Base-by-base conservation (phyloP, 2,888 invertebrate genomes). In the Halocaridina rubra region DNA sequence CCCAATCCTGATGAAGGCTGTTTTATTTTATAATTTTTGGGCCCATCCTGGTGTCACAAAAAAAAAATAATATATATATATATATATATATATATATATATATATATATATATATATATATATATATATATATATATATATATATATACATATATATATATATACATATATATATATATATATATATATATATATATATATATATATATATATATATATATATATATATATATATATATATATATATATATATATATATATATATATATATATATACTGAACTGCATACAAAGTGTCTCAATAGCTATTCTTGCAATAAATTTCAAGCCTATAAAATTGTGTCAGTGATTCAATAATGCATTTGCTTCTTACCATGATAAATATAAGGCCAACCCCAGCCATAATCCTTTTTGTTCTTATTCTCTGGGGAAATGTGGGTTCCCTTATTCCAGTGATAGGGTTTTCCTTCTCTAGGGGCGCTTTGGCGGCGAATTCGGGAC, bases 281-380 rank as follows among this genome's bases (percentile, higher is more conserved):
- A n/a, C n/a, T n/a, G n/a, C n/a, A n/a, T n/a, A n/a, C n/a, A n/a
- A n/a, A n/a, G n/a, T n/a, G n/a, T n/a, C n/a, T n/a, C n/a, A n/a
- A n/a, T n/a, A n/a, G n/a, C n/a, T n/a, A n/a, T n/a, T n/a, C n/a
- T n/a, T n/a, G n/a, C n/a, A n/a, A n/a, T n/a, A n/a, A n/a, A n/a
- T n/a, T n/a, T n/a, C n/a, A n/a, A n/a, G n/a, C n/a, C n/a, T n/a
- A n/a, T n/a, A n/a, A n/a, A n/a, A n/a, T n/a, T n/a, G n/a, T n/a
- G n/a, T n/a, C n/a, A n/a, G n/a, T n/a, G n/a, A n/a, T n/a, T n/a
- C n/a, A n/a, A n/a, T n/a, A n/a, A n/a, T n/a, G n/a, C n/a, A n/a
- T n/a, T n/a, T n/a, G n/a, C n/a, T n/a, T n/a, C n/a, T 89, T 89
- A 93, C 93, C 93, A 93, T 93, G 33, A 93, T 90, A 80, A 92